These are phyloP conservation scores for Zoanthus sociatus DNA, from an alignment of 92 coral and sea anemone genomes.

Conservation along the genomic window DNA sequence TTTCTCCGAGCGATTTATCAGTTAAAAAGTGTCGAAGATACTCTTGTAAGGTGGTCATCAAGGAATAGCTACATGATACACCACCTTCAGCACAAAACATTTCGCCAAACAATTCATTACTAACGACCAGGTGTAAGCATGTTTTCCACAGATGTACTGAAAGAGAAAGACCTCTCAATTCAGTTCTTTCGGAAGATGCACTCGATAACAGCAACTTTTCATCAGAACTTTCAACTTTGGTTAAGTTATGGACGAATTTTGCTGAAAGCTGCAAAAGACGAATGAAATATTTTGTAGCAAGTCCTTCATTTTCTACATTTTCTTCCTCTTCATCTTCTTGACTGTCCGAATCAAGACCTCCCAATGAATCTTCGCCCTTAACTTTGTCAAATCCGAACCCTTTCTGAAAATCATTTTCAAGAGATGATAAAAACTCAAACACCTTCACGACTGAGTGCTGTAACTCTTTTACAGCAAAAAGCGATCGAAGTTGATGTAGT, in stretches of 20 bases:
- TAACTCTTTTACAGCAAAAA: constrained; percentile 73
- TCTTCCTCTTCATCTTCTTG: constrained; percentile 41
- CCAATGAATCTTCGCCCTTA: neutral
- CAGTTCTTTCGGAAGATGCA: neutral
- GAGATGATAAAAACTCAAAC: constrained; percentile 70
- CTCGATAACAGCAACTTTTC: neutral
- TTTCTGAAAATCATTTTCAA: constrained; percentile 62
- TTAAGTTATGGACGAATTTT: neutral
- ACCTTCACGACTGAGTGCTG: constrained; percentile 79
- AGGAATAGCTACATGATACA: constrained; percentile 54
- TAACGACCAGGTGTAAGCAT: constrained; percentile 79
- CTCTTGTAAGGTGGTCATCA: constrained; percentile 56
- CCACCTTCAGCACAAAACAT: constrained; percentile 75
- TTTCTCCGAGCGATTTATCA: constrained; percentile 1
- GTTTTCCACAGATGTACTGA: constrained; percentile 87
- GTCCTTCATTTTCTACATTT: neutral
- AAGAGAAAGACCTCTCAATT: constrained; percentile 65
- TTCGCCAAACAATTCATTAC: constrained; percentile 77
- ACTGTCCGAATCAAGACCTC: constrained; percentile 14
- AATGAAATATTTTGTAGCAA: constrained; percentile 10
- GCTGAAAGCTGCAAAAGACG: constrained; percentile 27
- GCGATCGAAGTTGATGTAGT: constrained; percentile 71
- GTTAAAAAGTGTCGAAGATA: constrained; percentile 32
- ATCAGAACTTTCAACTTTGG: neutral
- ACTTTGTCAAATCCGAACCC: constrained; percentile 14